These are phyloP conservation scores for Bombyx mori DNA, from an alignment of 1,140 invertebrate species.

Conservation along the genomic window DNA sequence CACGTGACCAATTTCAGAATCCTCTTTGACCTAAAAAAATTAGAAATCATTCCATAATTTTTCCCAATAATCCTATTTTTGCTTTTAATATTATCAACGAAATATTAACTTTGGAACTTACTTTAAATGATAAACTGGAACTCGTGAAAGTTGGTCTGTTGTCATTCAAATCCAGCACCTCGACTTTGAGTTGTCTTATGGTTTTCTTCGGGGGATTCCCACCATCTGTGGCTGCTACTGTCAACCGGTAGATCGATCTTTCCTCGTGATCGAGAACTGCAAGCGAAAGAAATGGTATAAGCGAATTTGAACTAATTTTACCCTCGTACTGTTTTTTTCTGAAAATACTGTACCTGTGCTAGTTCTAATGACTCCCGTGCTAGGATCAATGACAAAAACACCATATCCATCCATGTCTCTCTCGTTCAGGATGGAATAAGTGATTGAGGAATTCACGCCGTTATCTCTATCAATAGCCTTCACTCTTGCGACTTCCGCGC, in stretches of 20 bases:
- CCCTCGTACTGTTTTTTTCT: not conserved
- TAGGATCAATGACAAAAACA: conserved; percentile 88
- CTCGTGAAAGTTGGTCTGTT: conserved; percentile 92
- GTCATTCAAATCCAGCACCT: conserved; percentile 92
- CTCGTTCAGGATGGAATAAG: conserved; percentile 88
- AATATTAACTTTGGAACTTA: conserved; percentile 60
- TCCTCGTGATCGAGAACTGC: conserved; percentile 91
- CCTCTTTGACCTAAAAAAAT: conserved; percentile 79
- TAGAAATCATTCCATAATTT: too few relatives aligned
- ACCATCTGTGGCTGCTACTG: conserved; percentile 88
- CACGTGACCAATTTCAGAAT: conserved; percentile 81
- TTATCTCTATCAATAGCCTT: conserved; percentile 89
- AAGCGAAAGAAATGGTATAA: conserved; percentile 19
- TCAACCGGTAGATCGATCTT: conserved; percentile 86
- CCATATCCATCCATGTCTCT: conserved; percentile 87
- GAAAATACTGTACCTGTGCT: conserved; percentile 71
- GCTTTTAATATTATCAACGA: conserved; percentile 2
- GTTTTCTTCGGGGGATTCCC: conserved; percentile 86
- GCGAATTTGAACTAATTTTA: not conserved
- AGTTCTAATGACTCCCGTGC: conserved; percentile 90
- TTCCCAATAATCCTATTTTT: conserved; percentile 5
- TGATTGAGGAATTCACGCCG: conserved; percentile 89
- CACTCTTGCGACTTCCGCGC: conserved; percentile 87
- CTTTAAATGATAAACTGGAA: conserved; percentile 89
- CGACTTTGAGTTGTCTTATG: conserved; percentile 85